Evolutionary conservation across 2,113 vertebrate species (phyloP), one percentile per base, ranked within the genome.

Genomic region (Ursus arctos): DNA sequence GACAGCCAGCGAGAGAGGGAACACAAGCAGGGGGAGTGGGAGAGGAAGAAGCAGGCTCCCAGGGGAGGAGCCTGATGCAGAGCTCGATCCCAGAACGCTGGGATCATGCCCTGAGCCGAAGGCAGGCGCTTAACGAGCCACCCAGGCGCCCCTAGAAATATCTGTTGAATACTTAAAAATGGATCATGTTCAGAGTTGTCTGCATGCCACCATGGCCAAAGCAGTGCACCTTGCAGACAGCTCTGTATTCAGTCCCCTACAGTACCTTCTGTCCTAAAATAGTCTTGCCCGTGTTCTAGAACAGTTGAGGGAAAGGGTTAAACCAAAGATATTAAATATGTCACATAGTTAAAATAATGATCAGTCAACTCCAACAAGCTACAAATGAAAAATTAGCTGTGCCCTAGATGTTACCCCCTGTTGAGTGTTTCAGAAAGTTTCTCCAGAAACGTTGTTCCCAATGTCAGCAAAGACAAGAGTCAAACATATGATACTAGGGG

Each of bases 401-500:
- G 16, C 49, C 21, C 40, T 92, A 19, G 16, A 69, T 8, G 36
- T 77, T 33, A 55, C 55, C 31, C 69, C 92, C 63, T 79, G 7
- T 11, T 83, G 88, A 65, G 76, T 51, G 53, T 80, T 94, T 83
- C 77, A 77, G 63, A 71, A 94, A 82, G 40, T 88, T 83, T 94
- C 81, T 91, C n/a, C 43, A 94, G 19, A 85, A 80, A 93, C 77
- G n/a, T 81, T 28, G 77, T 31, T 80, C 87, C 82, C 96, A 92
- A n/a, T 0, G 0, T 2, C 92, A 81, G 79, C 49, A 96, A 97
- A 80, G 74, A 96, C 65, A 83, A 95, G 90, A 94, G 22, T 57
- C 95, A 96, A 76, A 92, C 67, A 91, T 95, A 80, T 49, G 97
- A 98, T 98, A 95, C 98, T 98, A 98, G 98, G 98, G 98, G 98